Conservation (phyloP, 1,140 invertebrate species). For the Chelonus insularis region DNA sequence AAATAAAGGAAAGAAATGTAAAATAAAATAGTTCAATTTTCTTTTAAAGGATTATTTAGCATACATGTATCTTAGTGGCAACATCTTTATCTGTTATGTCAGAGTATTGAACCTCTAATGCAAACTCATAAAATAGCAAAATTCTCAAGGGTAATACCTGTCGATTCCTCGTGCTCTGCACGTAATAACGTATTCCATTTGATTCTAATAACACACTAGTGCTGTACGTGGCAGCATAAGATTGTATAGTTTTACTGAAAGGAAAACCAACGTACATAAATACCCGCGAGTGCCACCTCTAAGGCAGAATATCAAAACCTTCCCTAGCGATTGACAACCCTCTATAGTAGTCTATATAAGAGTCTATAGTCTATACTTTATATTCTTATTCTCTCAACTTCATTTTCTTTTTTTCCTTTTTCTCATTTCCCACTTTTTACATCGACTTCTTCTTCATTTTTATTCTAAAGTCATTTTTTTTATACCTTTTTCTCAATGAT, state of each 20-base stretch:
- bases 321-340: slow-evolving; percentile 12
- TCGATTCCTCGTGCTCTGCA: slow-evolving; percentile 27
- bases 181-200: slow-evolving; percentile 30
- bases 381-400: slow-evolving; percentile 14
- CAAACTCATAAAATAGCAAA: slow-evolving; percentile 22
- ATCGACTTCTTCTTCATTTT: too few species aligned
- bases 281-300: not conserved
- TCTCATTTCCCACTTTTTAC: slow-evolving; percentile 13
- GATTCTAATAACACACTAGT: slow-evolving; percentile 26
- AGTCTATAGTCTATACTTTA: slow-evolving; percentile 27
- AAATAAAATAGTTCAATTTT: too few species aligned
- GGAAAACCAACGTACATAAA: slow-evolving; percentile 19
- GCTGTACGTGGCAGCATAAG: slow-evolving; percentile 21
- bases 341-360: too few species aligned
- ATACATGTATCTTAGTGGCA: slow-evolving; percentile 10
- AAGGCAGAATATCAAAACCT: slow-evolving; percentile 15
- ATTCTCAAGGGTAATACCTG: slow-evolving; percentile 16
- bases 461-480: too few species aligned
- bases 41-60: not conserved
- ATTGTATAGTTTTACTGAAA: slow-evolving; percentile 6
- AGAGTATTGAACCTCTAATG: slow-evolving; percentile 15
- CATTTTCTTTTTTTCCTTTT: slow-evolving; percentile 38
- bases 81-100: slow-evolving; percentile 22
- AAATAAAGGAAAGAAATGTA: not conserved
- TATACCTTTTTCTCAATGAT: too few species aligned